Evolutionary conservation across 2,797 vertebrate species (phyloP).

Genomic region (Mus caroli): DNA sequence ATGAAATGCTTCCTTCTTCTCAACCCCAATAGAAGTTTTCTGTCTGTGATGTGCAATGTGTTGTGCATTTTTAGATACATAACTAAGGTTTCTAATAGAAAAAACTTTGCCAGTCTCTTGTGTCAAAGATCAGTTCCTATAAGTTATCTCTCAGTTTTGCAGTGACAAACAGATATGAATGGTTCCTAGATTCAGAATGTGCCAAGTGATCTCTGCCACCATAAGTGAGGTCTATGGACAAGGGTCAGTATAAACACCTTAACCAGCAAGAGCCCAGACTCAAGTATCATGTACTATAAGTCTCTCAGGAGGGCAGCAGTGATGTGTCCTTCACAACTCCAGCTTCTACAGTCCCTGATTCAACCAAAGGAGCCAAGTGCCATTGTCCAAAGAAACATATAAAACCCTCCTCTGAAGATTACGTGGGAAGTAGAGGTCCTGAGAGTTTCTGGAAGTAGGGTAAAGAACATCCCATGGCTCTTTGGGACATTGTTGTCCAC

Average conservation of each 20-base stretch:
- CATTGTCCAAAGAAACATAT: background rate
- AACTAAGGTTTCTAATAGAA: background rate
- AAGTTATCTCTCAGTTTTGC: background rate
- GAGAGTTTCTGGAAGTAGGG: too few relatives aligned
- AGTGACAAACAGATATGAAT: background rate
- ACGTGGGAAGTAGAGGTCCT: background rate
- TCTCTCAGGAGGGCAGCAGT: background rate
- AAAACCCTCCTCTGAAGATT: background rate
- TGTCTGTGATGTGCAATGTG: background rate
- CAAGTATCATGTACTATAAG: background rate
- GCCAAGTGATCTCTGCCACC: background rate
- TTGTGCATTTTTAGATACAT: background rate
- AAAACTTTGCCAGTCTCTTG: background rate
- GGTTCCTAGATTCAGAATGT: background rate
- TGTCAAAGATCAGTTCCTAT: background rate
- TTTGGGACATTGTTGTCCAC: background rate
- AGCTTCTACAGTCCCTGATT: background rate
- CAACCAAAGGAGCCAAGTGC: background rate
- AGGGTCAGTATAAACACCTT: background rate
- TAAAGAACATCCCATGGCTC: background rate
- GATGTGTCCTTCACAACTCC: background rate
- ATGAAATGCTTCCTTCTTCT: background rate
- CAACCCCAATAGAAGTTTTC: background rate
- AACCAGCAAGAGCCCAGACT: background rate
- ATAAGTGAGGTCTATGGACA: background rate